Evolutionary conservation across 2,888 invertebrate species (phyloP).

Genomic region (Agapostemon virescens): DNA sequence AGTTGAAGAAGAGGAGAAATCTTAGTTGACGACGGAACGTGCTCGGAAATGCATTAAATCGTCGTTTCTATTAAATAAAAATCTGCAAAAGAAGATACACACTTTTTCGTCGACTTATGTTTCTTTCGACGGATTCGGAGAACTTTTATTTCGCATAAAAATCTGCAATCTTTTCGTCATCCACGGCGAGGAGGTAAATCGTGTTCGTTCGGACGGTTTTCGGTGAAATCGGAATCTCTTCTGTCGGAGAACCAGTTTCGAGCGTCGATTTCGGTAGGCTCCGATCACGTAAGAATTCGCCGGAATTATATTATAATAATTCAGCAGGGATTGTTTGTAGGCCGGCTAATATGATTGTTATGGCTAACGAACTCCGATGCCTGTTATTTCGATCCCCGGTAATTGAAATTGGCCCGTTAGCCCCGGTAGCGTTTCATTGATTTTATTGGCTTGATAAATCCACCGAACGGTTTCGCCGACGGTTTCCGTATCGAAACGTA

Average conservation of each 20-base stretch:
- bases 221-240: constrained; percentile 29
- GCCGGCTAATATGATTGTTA: constrained; percentile 28
- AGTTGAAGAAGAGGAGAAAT: too few species aligned
- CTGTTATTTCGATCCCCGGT: constrained; percentile 29
- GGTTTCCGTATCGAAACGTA: neutral
- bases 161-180: neutral
- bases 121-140: neutral
- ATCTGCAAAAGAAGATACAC: neutral
- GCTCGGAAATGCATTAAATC: too few species aligned
- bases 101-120: neutral
- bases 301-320: constrained; percentile 28
- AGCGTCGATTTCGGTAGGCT: neutral
- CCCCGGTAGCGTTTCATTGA: constrained; percentile 16
- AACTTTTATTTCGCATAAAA: neutral
- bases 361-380: constrained; percentile 2
- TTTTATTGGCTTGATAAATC: constrained; percentile 23
- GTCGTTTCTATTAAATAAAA: too few species aligned
- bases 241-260: constrained; percentile 16
- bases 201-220: constrained; percentile 51
- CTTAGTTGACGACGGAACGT: too few species aligned
- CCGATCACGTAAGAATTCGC: constrained; percentile 1
- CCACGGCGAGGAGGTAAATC: neutral
- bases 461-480: neutral
- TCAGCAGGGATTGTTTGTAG: neutral
- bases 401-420: constrained; percentile 33